Base-by-base conservation (phyloP, 2,113 vertebrate species). In the Setophaga kirtlandii region DNA sequence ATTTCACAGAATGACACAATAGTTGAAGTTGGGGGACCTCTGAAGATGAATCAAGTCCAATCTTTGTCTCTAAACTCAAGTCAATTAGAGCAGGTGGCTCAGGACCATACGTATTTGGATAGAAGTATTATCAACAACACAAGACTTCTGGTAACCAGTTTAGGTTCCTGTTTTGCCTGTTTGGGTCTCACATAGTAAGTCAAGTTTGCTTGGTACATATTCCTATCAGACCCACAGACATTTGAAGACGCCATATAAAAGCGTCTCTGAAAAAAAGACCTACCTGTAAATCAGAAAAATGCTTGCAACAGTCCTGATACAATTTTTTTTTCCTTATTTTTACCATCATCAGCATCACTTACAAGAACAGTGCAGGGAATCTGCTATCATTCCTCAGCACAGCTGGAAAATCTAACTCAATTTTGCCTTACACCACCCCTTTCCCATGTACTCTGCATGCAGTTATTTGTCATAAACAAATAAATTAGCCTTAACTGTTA, bases 401-500 rank as follows among this genome's bases (percentile, higher is more conserved):
- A 82, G 86, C 50, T 93, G 81, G 69, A 89, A 87, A 96, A 96
- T 67, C 67, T 46, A 77, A 90, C 62, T 97, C 53, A 55, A 55
- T 95, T 95, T 94, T 94, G 50, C 69, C 41, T 91, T 64, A 73
- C 52, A 89, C 27, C 13, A 62, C 9, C 84, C 41, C 28, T 97
- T 96, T 88, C n/a, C 60, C 44, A 6, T 55, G 35, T 49, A 83
- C 21, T 94, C 90, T 65, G 83, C 60, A 55, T 77, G 80, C 16
- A 83, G 79, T 93, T 95, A 91, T 91, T 87, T 94, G 83, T 88
- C 94, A 96, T 31, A 91, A 92, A 96, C 69, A 94, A 97, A 96
- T 96, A 93, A 96, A 93, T 95, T 93, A 90, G 64, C 41, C 41
- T 85, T 90, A 96, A 87, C 39, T 23, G 47, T 87, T 90, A 41